phyloP scores from a whole-genome alignment of 2,113 vertebrate genomes.

The Mesembrinibis cayennensis region DNA sequence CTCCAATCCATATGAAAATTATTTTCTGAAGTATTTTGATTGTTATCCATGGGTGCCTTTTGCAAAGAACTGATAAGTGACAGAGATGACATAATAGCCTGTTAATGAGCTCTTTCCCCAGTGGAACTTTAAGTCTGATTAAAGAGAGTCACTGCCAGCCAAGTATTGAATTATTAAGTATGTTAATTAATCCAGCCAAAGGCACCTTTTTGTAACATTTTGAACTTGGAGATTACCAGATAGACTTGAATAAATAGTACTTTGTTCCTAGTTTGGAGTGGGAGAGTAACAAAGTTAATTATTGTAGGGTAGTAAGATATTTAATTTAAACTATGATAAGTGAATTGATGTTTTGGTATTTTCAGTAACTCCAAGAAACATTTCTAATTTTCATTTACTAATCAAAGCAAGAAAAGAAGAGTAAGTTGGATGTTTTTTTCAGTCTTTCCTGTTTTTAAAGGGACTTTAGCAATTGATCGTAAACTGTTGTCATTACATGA shows the following conservation, averaged over 20 bases:
- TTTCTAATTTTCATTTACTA: not conserved
- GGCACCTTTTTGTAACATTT: constrained; percentile 4
- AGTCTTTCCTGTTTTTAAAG: not conserved
- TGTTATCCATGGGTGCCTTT: not conserved
- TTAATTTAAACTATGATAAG: not conserved
- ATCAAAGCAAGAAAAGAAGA: not conserved
- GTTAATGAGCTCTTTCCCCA: constrained; percentile 28
- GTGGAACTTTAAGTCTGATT: not conserved
- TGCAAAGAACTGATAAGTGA: constrained; percentile 12
- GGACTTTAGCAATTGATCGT: not conserved
- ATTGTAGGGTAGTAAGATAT: not conserved
- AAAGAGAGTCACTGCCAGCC: not conserved
- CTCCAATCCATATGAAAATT: not conserved
- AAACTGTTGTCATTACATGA: not conserved
- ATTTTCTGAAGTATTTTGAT: not conserved
- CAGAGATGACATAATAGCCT: not conserved
- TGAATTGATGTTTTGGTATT: not conserved
- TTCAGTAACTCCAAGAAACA: not conserved
- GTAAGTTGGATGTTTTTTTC: not conserved
- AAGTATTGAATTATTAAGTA: constrained; percentile 27
- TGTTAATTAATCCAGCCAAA: constrained; percentile 17
- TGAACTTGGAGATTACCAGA: not conserved
- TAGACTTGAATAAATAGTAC: not conserved
- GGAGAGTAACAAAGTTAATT: not conserved
- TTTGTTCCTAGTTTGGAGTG: not conserved